A percentile compares a stretch with the other conserved stretches of the same genome.
phyloP scores from a whole-genome alignment of 2,797 vertebrate species.

The Coranthus polyacanthus region DNA sequence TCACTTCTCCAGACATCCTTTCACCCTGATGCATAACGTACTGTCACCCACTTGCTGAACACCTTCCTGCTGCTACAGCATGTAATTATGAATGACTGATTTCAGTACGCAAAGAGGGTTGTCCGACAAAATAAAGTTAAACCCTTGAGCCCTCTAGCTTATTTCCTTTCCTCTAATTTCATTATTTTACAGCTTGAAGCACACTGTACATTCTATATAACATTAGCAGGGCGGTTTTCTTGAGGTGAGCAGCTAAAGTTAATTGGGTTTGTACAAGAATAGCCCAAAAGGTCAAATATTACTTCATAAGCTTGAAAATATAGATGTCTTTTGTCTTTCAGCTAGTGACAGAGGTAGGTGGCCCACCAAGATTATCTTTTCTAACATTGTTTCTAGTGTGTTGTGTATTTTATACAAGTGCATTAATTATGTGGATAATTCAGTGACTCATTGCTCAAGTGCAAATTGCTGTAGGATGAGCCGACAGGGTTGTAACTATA shows the following conservation, averaged over 20 bases:
- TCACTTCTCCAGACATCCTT: not conserved
- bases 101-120: not conserved
- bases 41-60: not conserved
- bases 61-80: conserved; percentile 1
- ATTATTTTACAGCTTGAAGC: not conserved
- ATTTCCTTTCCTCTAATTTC: not conserved
- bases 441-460: no score
- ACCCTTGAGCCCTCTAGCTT: not conserved
- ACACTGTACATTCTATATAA: not conserved
- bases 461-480: no score
- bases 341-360: no score
- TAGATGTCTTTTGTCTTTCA: no score
- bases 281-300: no score
- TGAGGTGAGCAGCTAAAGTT: not conserved
- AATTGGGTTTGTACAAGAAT: no score
- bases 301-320: no score
- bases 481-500: no score
- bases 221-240: not conserved
- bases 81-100: conserved; percentile 10
- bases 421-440: no score
- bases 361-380: no score
- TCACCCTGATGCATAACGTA: not conserved
- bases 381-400: no score
- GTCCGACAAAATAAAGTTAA: not conserved
- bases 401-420: no score